phyloP scores from a whole-genome alignment of 2,113 vertebrate species.

The Ceyx margarethae region DNA sequence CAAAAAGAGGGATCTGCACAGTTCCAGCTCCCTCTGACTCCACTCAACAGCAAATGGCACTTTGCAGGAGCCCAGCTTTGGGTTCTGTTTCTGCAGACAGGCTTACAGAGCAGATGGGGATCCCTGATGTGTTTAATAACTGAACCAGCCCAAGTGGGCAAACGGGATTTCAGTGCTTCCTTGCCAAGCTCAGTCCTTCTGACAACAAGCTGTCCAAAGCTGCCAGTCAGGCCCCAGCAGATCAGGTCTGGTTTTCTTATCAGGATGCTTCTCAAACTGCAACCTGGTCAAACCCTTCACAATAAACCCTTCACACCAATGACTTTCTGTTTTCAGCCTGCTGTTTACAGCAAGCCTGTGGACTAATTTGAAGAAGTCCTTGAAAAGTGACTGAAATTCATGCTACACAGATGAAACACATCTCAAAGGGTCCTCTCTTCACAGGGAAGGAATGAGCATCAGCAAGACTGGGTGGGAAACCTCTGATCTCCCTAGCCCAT shows the following conservation, averaged over 20 bases:
- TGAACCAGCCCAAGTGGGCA: not conserved
- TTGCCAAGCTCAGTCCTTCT: slow-evolving; percentile 7
- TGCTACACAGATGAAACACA: not conserved
- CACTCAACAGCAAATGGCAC: not conserved
- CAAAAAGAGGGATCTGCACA: not conserved
- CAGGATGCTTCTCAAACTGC: not conserved
- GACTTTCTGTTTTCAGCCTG: not conserved
- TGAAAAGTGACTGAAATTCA: not conserved
- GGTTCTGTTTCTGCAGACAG: not conserved
- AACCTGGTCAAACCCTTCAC: not conserved
- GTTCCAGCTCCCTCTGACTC: not conserved
- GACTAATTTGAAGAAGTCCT: not conserved
- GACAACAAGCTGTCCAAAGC: slow-evolving; percentile 13
- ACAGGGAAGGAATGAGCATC: fast-evolving
- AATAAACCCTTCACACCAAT: not conserved
- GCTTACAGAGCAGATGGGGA: slow-evolving; percentile 2
- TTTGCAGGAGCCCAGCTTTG: not conserved
- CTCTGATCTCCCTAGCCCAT: not conserved
- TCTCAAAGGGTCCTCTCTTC: not conserved
- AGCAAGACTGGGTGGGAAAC: fast-evolving
- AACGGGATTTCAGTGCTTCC: not conserved
- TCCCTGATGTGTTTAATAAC: slow-evolving; percentile 49
- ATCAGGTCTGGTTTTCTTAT: not conserved
- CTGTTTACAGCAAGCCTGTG: not conserved
- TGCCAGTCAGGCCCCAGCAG: not conserved